A percentile compares a stretch with the other conserved stretches of the same genome.
These are phyloP conservation scores for Nipponacmea schrenckii DNA, from an alignment of 2,888 invertebrate genomes.

Conservation along the genomic window DNA sequence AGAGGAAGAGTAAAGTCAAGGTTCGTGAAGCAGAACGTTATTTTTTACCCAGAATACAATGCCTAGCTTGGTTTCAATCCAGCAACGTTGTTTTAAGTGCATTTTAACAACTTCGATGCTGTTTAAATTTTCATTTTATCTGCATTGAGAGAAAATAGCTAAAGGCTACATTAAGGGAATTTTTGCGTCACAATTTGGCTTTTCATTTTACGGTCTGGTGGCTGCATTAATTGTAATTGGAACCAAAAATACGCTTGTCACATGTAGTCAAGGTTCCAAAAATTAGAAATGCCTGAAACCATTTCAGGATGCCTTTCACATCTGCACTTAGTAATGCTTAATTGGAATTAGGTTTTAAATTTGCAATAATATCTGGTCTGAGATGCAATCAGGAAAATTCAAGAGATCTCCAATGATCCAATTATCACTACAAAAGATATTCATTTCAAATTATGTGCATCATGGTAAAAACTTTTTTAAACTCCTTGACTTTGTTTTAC, in stretches of 20 bases:
- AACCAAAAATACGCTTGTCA: neutral
- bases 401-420: too few species aligned
- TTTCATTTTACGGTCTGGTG: slow-evolving; percentile 9
- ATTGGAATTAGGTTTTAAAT: neutral
- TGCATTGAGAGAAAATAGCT: neutral
- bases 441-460: too few species aligned
- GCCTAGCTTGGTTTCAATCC: neutral
- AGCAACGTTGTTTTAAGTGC: neutral
- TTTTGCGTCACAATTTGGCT: neutral
- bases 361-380: too few species aligned
- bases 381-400: too few species aligned
- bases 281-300: neutral
- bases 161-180: neutral
- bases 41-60: neutral
- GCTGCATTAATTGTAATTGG: neutral
- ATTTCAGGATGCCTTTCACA: neutral
- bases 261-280: neutral
- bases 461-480: too few species aligned
- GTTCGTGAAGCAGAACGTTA: neutral
- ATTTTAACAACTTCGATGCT: slow-evolving; percentile 2
- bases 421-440: too few species aligned
- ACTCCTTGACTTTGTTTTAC: too few species aligned
- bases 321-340: neutral
- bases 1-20: neutral
- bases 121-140: neutral